Evolutionary conservation across 1,140 invertebrate genomes (phyloP), one percentile per base, ranked within the genome.

Genomic region (Diorhabda sublineata): DNA sequence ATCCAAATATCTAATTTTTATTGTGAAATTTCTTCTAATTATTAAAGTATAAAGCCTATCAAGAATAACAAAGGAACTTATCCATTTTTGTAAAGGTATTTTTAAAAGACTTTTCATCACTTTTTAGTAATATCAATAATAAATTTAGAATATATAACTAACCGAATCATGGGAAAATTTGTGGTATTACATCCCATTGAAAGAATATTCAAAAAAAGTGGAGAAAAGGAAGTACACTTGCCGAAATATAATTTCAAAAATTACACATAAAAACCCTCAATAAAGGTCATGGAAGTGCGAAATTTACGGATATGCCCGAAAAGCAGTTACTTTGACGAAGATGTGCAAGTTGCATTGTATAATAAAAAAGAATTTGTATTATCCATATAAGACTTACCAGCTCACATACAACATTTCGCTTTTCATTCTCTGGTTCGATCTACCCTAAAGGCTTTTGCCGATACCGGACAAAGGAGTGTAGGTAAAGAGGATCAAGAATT

Each of bases 341-440:
- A 44, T 11, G 61, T 62, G 45, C 43, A 45, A 62, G 61, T 62
- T 62, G 61, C 43, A 62, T 47, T 62, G 42, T 61, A 41, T 61
- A 43, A 41, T 61, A 61, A 61, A 61, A 11, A 26, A 26, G 26
- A 26, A 26, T 61, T 11, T 45, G 45, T 62, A 43, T 62, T 62
- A 62, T 62, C 61, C 26, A 26, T 26, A 26, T 26, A 26, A 26
- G 26, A 26, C 26, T 26, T 26, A 26, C 26, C 26, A 26, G 26
- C 26, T 26, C 26, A 26, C 26, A 26, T 26, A 26, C 26, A 62
- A 8, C 61, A 44, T 62, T 47, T 42, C 61, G 8, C 44, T 43
- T 44, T 45, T 44, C 61, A 62, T 41, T 45, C n/a, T 44, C 8
- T 42, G 61, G 7, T 62, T 62, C 61, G 61, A 62, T 62, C 61